A percentile compares a stretch with the other conserved stretches of the same genome.
Evolutionary conservation across 2,113 vertebrate species (phyloP).

Genomic region (Strix aluco): DNA sequence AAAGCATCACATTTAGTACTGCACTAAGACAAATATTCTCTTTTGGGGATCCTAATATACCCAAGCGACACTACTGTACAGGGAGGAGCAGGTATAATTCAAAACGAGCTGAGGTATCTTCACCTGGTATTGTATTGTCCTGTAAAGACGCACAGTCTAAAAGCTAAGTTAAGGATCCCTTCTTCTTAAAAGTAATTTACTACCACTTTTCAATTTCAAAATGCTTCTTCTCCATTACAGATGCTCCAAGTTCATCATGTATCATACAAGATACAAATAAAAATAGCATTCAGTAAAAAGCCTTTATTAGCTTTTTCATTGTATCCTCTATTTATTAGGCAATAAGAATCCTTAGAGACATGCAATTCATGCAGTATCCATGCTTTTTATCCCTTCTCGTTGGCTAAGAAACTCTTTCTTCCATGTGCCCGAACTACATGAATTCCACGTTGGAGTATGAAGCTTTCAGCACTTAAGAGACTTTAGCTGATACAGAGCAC

Average conservation of each 20-base stretch:
- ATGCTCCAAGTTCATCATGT: background rate
- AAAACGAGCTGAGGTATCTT: background rate
- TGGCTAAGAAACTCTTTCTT: background rate
- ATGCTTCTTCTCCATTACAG: background rate
- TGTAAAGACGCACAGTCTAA: background rate
- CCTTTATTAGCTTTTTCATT: background rate
- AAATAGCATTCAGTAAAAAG: background rate
- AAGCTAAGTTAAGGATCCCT: background rate
- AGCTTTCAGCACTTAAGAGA: background rate
- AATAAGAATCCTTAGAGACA: background rate
- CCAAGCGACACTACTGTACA: background rate
- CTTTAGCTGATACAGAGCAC: background rate
- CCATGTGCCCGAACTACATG: background rate
- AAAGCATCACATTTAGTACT: background rate
- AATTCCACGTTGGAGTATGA: background rate
- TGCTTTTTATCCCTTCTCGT: background rate
- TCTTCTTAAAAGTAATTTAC: background rate
- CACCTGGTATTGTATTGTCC: background rate
- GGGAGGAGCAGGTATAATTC: background rate
- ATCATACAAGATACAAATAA: background rate
- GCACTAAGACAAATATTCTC: background rate
- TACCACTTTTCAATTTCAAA: background rate
- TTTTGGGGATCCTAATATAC: background rate
- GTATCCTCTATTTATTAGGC: background rate
- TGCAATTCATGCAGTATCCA: background rate